Percentiles rank a stretch among this genome's conserved stretches.
phyloP scores from a whole-genome alignment of 2,113 vertebrate genomes.

The Glareola pratincola region DNA sequence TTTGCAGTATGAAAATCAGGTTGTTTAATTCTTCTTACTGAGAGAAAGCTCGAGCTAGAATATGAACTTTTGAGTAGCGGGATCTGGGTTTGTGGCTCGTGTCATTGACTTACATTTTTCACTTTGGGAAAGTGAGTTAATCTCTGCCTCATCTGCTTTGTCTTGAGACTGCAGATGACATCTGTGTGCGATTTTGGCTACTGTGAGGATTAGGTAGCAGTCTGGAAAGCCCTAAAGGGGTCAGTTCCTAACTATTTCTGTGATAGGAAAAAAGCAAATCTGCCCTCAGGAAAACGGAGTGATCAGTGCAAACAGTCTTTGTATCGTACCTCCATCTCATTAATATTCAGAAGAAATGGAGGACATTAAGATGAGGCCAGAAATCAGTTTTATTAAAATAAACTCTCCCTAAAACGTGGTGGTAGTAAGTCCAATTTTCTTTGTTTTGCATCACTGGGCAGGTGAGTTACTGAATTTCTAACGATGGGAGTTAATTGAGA shows the following conservation, averaged over 20 bases:
- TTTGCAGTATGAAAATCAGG: neutral
- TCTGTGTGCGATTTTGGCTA: neutral
- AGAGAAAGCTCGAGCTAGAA: neutral
- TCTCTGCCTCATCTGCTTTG: neutral
- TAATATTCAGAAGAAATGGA: neutral
- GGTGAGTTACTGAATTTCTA: slow-evolving; percentile 69
- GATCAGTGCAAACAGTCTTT: neutral
- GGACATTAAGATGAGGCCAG: neutral
- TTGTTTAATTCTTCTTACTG: slow-evolving; percentile 1
- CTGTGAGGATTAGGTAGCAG: neutral
- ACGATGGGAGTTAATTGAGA: slow-evolving; percentile 65
- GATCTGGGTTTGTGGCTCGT: neutral
- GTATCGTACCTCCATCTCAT: neutral
- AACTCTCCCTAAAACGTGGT: slow-evolving; percentile 52
- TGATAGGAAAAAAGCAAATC: neutral
- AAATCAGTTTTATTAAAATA: slow-evolving; percentile 4
- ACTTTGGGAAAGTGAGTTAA: neutral
- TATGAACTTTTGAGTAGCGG: neutral
- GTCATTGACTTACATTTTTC: neutral
- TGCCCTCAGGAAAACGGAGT: neutral
- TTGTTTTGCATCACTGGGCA: slow-evolving; percentile 69
- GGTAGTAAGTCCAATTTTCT: slow-evolving; percentile 64
- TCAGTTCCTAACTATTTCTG: neutral
- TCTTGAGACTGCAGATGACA: neutral
- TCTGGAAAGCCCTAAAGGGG: neutral